Conservation (phyloP, 2,113 vertebrate species). For the Eidolon helvum region DNA sequence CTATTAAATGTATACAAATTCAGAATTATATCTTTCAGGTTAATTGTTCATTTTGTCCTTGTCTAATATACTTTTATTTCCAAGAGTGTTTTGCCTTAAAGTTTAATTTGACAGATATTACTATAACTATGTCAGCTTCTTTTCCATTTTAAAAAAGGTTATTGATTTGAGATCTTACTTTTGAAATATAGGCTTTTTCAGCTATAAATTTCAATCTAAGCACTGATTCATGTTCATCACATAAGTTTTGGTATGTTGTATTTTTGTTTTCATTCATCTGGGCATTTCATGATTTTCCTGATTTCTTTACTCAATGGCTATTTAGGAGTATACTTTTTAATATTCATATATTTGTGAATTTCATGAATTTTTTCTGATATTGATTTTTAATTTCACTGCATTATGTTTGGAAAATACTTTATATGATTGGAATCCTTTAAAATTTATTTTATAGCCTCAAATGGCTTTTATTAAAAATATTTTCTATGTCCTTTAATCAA, state of each 20-base stretch:
- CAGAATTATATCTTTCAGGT: neutral
- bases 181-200: neutral
- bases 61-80: conserved; percentile 2
- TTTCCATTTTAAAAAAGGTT: neutral
- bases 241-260: neutral
- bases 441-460: neutral
- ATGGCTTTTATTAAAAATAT: neutral
- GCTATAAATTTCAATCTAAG: neutral
- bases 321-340: neutral
- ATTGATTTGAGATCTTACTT: neutral
- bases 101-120: neutral
- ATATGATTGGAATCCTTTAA: neutral
- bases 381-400: neutral
- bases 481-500: neutral
- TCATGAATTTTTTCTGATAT: neutral
- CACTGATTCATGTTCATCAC: neutral
- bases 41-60: neutral
- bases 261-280: neutral
- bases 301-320: neutral
- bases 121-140: neutral
- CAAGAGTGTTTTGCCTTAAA: neutral
- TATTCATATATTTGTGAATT: neutral
- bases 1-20: neutral
- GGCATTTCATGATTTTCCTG: neutral
- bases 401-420: neutral